These are phyloP conservation scores for Catocala fraxini DNA, from an alignment of 2,888 invertebrate species.

Conservation along the genomic window DNA sequence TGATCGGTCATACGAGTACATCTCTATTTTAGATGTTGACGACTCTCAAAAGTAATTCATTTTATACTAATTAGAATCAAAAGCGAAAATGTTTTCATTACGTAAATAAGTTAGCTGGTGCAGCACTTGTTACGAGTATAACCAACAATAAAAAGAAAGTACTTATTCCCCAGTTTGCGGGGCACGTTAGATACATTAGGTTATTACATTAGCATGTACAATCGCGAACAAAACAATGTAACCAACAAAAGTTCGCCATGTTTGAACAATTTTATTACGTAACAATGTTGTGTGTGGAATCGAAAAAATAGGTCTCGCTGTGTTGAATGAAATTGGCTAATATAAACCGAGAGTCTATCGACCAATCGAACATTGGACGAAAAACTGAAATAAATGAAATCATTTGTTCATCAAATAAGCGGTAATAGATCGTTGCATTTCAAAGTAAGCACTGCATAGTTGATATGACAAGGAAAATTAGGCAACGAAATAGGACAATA, in stretches of 20 bases:
- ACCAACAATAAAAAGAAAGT: conserved; percentile 25
- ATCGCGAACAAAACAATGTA: conserved; percentile 35
- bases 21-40: too few relatives aligned
- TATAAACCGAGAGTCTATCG: conserved; percentile 21
- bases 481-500: too few relatives aligned
- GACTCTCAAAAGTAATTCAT: too few relatives aligned
- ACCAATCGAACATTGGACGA: conserved; percentile 22
- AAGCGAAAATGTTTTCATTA: too few relatives aligned
- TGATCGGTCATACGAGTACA: too few relatives aligned
- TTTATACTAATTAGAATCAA: neutral
- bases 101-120: too few relatives aligned
- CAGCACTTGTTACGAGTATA: conserved; percentile 1
- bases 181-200: conserved; percentile 32
- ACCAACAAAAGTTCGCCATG: conserved; percentile 20
- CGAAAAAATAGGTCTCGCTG: conserved; percentile 26
- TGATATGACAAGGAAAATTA: too few relatives aligned
- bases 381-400: conserved; percentile 25
- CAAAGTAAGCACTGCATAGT: too few relatives aligned
- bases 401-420: neutral
- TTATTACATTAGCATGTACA: conserved; percentile 50
- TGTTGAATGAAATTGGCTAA: conserved; percentile 16
- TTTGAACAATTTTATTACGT: conserved; percentile 24
- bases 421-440: too few relatives aligned
- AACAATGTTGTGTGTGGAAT: conserved; percentile 12
- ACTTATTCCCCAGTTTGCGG: conserved; percentile 20